phyloP scores from a whole-genome alignment of 2,113 vertebrate species.

The Scatophagus argus region DNA sequence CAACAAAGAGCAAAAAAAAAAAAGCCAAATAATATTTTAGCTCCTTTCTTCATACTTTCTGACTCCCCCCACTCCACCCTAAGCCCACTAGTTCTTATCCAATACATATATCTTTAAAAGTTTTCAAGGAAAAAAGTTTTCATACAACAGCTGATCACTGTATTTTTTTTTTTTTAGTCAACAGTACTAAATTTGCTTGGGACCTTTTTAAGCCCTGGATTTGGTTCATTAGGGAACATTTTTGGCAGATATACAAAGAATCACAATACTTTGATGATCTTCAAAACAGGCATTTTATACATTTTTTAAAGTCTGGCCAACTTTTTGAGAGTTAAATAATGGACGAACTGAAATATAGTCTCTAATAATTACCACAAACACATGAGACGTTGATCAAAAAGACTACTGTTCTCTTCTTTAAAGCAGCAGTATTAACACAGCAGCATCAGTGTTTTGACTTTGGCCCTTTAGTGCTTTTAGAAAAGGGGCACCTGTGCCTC shows the following conservation, averaged over 20 bases:
- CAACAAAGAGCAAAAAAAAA: neutral
- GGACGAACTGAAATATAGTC: neutral
- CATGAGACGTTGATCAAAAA: neutral
- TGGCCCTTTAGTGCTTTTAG: neutral
- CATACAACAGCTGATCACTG: too few relatives aligned
- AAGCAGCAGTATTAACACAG: neutral
- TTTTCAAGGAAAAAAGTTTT: too few relatives aligned
- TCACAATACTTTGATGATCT: too few relatives aligned
- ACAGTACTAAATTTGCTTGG: too few relatives aligned
- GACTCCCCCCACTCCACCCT: neutral
- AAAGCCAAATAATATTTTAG: neutral
- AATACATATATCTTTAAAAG: neutral
- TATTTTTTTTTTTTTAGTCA: too few relatives aligned
- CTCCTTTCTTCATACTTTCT: neutral
- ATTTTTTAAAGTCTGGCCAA: too few relatives aligned
- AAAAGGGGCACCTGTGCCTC: slow-evolving; percentile 7
- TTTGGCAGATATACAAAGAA: too few relatives aligned
- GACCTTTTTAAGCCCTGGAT: too few relatives aligned
- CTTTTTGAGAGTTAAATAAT: neutral
- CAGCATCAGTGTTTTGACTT: neutral
- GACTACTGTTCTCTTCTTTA: neutral
- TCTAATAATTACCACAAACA: neutral
- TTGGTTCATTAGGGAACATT: too few relatives aligned
- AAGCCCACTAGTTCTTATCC: neutral
- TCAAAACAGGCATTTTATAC: neutral